A percentile compares a stretch with the other conserved stretches of the same genome.
Conservation (phyloP, 2,113 vertebrate species). For the Neolamprologus tretocephalus region DNA sequence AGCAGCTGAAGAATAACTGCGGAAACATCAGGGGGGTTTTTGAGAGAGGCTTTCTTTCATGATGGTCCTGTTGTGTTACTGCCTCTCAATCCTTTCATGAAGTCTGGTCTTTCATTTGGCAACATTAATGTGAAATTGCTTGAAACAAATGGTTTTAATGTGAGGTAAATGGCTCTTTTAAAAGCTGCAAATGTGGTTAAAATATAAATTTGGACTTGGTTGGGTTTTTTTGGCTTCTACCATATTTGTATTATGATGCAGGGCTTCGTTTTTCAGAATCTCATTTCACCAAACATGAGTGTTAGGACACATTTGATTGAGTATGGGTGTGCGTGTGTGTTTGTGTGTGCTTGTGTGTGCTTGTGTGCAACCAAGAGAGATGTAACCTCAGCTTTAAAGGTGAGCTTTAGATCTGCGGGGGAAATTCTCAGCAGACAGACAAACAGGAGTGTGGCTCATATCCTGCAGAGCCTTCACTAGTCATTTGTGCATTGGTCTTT, state of each 20-base stretch:
- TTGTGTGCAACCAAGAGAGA: background rate
- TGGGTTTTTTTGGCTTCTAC: background rate
- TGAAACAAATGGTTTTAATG: background rate
- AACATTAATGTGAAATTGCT: background rate
- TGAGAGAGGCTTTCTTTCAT: background rate
- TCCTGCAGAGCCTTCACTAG: conserved; percentile 48
- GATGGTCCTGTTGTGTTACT: background rate
- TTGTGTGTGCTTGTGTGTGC: background rate
- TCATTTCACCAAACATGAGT: background rate
- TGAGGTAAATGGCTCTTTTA: background rate
- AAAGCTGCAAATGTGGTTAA: background rate
- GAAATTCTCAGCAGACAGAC: background rate
- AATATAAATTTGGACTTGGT: background rate
- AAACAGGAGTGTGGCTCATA: conserved; percentile 11
- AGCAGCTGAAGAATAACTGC: background rate
- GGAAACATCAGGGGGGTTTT: accelerated
- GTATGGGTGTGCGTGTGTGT: background rate
- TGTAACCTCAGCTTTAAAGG: conserved; percentile 31
- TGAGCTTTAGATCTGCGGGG: conserved; percentile 29
- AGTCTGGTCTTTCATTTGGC: background rate
- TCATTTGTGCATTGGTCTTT: conserved; percentile 34
- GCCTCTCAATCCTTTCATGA: background rate
- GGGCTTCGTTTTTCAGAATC: background rate
- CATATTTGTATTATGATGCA: background rate
- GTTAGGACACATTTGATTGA: background rate